phyloP scores from a whole-genome alignment of 2,797 vertebrate species.

The Lophius americanus region DNA sequence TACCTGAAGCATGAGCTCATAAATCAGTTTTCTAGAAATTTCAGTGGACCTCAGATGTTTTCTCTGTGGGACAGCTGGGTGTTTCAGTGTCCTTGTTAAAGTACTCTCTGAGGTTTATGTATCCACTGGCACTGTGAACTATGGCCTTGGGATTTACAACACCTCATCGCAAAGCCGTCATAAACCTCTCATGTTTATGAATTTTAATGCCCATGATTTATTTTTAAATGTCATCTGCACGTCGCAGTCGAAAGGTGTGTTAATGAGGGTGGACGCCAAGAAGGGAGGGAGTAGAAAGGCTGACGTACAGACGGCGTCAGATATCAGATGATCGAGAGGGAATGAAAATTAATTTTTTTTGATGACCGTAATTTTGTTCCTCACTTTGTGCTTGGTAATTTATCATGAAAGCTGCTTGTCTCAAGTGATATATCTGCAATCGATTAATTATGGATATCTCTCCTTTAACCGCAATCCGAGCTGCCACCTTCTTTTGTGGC shows the following conservation, averaged over 20 bases:
- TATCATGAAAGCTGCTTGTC: conserved; percentile 53
- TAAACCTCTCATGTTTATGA: conserved; percentile 73
- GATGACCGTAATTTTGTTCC: conserved; percentile 53
- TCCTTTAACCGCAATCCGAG: conserved; percentile 49
- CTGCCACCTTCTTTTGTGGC: conserved; percentile 44
- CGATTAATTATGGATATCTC: conserved; percentile 64
- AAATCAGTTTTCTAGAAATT: conserved; percentile 21
- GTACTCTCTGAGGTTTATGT: conserved; percentile 55
- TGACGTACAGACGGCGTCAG: conserved; percentile 28
- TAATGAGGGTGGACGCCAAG: conserved; percentile 46
- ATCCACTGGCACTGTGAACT: conserved; percentile 49
- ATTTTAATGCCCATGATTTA: conserved; percentile 73
- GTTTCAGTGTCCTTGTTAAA: conserved; percentile 66
- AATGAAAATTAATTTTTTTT: conserved; percentile 33
- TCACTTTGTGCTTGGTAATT: conserved; percentile 41
- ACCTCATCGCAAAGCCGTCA: conserved; percentile 66
- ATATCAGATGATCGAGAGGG: conserved; percentile 40
- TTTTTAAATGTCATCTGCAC: conserved; percentile 68
- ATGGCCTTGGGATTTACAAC: conserved; percentile 66
- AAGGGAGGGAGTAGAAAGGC: background rate
- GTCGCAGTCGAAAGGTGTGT: conserved; percentile 66
- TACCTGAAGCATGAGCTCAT: conserved; percentile 26
- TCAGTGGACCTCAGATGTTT: conserved; percentile 31
- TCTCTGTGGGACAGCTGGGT: conserved; percentile 32
- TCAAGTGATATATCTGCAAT: conserved; percentile 48